Conservation (phyloP, 2,888 invertebrate genomes). For the Augiades crinisus region DNA sequence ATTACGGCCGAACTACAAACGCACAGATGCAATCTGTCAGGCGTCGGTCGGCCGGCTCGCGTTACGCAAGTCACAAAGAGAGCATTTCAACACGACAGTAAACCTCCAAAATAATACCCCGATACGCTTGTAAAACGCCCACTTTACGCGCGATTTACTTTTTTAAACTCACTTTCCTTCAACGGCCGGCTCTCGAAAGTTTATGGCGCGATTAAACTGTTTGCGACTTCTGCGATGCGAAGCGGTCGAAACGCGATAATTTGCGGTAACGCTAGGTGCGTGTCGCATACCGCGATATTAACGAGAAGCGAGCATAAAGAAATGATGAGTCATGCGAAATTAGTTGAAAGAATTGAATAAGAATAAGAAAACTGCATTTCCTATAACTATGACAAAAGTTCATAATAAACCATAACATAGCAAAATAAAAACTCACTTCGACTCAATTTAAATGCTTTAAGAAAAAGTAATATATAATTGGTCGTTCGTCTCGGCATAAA, state of each 20-base stretch:
- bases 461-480: too few species aligned
- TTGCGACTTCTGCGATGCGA: constrained; percentile 49
- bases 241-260: constrained; percentile 29
- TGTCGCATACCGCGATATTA: not conserved
- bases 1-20: constrained; percentile 26
- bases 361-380: too few species aligned
- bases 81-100: constrained; percentile 64
- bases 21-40: constrained; percentile 40
- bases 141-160: constrained; percentile 57
- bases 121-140: constrained; percentile 56
- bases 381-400: too few species aligned
- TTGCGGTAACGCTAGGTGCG: not conserved
- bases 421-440: too few species aligned
- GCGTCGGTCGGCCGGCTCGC: constrained; percentile 36
- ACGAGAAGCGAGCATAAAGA: not conserved
- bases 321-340: too few species aligned
- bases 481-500: too few species aligned
- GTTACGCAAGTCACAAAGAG: constrained; percentile 54
- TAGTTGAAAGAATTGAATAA: too few species aligned
- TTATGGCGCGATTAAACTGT: constrained; percentile 55
- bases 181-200: constrained; percentile 46
- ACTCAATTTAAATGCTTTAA: too few species aligned
- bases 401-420: too few species aligned
- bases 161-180: constrained; percentile 58
- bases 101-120: constrained; percentile 65